Evolutionary conservation across 2,113 vertebrate species (phyloP).

Genomic region (Romanogobio albipinnatus): DNA sequence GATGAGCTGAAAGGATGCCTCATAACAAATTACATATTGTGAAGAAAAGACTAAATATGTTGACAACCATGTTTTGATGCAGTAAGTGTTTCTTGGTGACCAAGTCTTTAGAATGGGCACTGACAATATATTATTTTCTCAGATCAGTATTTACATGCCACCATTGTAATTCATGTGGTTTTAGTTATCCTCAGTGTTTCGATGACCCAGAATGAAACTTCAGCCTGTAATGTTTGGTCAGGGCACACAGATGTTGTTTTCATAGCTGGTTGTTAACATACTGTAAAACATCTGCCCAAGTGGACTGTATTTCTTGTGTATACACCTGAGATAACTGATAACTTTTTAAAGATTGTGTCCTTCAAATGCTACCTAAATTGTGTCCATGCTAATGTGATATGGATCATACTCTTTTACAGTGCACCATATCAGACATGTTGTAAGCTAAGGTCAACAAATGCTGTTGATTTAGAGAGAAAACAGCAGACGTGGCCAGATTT

Average conservation of each 20-base stretch:
- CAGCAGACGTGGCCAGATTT: not conserved
- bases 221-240: conserved; percentile 41
- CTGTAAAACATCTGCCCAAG: conserved; percentile 55
- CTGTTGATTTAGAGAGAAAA: not conserved
- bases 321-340: conserved; percentile 15
- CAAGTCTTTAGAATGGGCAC: not conserved
- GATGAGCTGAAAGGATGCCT: not conserved
- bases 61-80: not conserved
- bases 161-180: conserved; percentile 47
- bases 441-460: not conserved
- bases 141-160: not conserved
- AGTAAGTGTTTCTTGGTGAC: not conserved
- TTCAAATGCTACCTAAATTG: conserved; percentile 4
- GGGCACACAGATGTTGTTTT: conserved; percentile 54
- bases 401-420: not conserved
- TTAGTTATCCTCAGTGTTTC: conserved; percentile 58
- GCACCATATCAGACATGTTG: not conserved
- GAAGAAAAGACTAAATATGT: not conserved
- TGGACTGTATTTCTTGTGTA: not conserved
- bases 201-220: conserved; percentile 25
- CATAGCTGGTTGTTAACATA: conserved; percentile 49
- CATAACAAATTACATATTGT: not conserved
- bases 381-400: not conserved
- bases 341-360: not conserved
- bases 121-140: not conserved